Evolutionary conservation across 2,113 vertebrate species (phyloP).

Genomic region (Hemiscyllium ocellatum): DNA sequence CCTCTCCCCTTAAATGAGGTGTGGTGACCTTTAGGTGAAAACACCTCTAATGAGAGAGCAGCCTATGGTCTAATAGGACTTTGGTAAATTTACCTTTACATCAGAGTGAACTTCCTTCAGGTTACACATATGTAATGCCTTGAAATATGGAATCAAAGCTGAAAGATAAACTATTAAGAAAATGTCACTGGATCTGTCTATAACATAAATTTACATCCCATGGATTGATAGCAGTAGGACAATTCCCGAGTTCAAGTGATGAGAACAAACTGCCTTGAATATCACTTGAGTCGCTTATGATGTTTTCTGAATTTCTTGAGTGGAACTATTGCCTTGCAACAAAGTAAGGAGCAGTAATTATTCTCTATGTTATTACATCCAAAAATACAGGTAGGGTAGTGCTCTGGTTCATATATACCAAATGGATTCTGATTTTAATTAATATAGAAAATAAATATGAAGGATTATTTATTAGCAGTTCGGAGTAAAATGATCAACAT

Average conservation of each 20-base stretch:
- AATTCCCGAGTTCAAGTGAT: not conserved
- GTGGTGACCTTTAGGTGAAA: too few species aligned
- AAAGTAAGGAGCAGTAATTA: not conserved
- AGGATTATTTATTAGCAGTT: not conserved
- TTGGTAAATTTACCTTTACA: too few species aligned
- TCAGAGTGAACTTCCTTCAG: not conserved
- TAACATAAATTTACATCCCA: not conserved
- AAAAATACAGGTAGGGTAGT: not conserved
- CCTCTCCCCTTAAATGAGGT: too few species aligned
- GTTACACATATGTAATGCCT: not conserved
- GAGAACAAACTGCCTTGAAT: not conserved
- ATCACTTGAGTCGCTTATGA: not conserved
- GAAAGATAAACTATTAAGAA: not conserved
- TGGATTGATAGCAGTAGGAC: not conserved
- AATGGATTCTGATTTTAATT: not conserved
- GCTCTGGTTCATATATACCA: not conserved
- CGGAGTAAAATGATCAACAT: not conserved
- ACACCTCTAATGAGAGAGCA: too few species aligned
- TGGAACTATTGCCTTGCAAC: not conserved
- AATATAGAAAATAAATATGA: not conserved
- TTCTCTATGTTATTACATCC: not conserved
- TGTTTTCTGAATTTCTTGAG: not conserved
- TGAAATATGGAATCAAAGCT: not conserved
- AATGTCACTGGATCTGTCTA: not conserved
- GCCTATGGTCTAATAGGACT: too few species aligned